Conservation (phyloP, 2,888 invertebrate species). For the Drosophila limbata region DNA sequence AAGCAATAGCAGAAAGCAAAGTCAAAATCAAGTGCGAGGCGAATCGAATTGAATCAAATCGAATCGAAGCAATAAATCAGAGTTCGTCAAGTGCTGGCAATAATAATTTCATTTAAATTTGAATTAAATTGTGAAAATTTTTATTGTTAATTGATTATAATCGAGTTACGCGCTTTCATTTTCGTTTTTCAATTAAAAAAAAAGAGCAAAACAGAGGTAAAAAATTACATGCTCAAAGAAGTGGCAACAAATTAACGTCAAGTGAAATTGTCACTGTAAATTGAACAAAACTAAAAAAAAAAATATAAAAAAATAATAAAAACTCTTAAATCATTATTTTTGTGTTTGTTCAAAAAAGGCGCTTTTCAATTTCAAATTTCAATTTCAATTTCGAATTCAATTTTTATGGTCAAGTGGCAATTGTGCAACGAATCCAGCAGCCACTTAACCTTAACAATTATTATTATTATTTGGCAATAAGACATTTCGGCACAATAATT, state of each 20-base stretch:
- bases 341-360: slow-evolving; percentile 26
- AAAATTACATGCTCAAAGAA: slow-evolving; percentile 11
- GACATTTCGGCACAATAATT: slow-evolving; percentile 69
- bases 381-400: slow-evolving; percentile 21
- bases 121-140: slow-evolving; percentile 50
- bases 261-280: slow-evolving; percentile 52
- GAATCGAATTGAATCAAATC: slow-evolving; percentile 23
- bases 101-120: slow-evolving; percentile 31
- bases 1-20: slow-evolving; percentile 6
- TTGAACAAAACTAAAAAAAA: slow-evolving; percentile 7
- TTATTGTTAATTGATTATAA: slow-evolving; percentile 20
- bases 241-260: slow-evolving; percentile 38
- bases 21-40: slow-evolving; percentile 13
- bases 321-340: slow-evolving; percentile 24
- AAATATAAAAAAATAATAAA: not conserved
- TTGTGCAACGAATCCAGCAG: slow-evolving; percentile 62
- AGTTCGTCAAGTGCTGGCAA: slow-evolving; percentile 34
- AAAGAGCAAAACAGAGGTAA: not conserved
- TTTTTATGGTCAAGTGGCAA: slow-evolving; percentile 54
- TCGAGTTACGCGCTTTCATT: slow-evolving; percentile 42
- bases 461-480: slow-evolving; percentile 68
- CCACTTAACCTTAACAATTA: slow-evolving; percentile 79
- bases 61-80: slow-evolving; percentile 26
- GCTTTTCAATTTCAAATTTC: slow-evolving; percentile 35
- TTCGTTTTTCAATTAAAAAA: slow-evolving; percentile 10